Percentiles rank a stretch among this genome's conserved stretches.
phyloP scores from a whole-genome alignment of 2,113 vertebrate species.

The Chamaetylas fuelleborni region DNA sequence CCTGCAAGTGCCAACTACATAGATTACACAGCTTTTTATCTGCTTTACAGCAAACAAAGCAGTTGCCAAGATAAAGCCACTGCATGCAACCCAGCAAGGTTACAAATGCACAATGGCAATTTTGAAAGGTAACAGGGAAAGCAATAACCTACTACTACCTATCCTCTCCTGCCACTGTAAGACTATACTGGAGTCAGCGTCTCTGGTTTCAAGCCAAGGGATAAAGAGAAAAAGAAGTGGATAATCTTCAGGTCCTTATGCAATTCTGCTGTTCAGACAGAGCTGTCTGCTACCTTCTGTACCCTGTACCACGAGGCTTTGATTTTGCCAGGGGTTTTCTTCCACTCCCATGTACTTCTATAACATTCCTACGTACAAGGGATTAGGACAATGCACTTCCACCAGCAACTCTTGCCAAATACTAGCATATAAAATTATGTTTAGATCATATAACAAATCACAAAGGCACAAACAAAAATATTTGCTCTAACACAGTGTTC shows the following conservation, averaged over 20 bases:
- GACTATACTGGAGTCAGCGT: neutral
- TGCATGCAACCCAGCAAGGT: neutral
- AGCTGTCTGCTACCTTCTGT: neutral
- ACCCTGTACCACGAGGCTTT: neutral
- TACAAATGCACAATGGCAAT: neutral
- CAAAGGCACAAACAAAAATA: neutral
- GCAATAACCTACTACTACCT: neutral
- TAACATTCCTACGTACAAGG: neutral
- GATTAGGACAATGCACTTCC: neutral
- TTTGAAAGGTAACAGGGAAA: neutral
- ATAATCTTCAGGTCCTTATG: neutral
- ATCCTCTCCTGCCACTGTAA: neutral
- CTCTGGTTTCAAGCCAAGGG: neutral
- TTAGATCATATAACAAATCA: neutral
- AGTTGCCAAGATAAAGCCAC: slow-evolving; percentile 52
- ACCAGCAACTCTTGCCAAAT: neutral
- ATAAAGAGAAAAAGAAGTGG: neutral
- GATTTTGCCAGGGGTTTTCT: neutral
- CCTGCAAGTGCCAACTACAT: neutral
- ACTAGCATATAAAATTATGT: neutral
- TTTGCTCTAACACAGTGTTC: neutral
- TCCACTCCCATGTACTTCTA: neutral
- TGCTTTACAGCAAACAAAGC: slow-evolving; percentile 43
- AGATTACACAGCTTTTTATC: slow-evolving; percentile 24
- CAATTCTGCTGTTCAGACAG: neutral